Evolutionary conservation across 2,797 vertebrate genomes (phyloP), one percentile per base, ranked within the genome.

Genomic region (Artibeus lituratus): DNA sequence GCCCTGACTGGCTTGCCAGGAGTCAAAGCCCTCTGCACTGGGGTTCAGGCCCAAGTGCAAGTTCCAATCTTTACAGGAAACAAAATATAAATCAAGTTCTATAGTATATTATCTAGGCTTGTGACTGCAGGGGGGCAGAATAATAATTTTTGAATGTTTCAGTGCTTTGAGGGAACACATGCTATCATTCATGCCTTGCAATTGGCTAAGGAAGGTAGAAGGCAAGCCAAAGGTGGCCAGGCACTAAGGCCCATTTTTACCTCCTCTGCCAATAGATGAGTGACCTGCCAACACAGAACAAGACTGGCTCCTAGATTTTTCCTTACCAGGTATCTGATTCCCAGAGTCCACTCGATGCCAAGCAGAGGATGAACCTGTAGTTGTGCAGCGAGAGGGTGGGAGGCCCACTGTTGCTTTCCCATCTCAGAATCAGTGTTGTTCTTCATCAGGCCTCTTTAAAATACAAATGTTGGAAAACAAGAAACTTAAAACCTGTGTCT

Each of bases 151-250:
- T 24, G 39, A 53, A 21, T 19, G 32, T 9, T 44, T 7, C 8
- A 16, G 35, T 4, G 12, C 32, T 49, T 44, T 6, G 0, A 35
- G 24, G 32, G 37, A 29, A 32, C 32, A 32, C 65, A 29, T 1
- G 22, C 24, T 5, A 2, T 12, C 18, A 1, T 76, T 49, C 18
- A 57, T 18, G 4, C 47, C 77, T 57, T 15, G 32, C n/a, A 37
- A 5, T 11, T 29, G 9, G 11, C 18, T 35, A 62, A 62, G 53
- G 62, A 76, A 35, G 59, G 51, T 12, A 73, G 49, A 65, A 55
- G 57, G 29, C 0, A 3, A 62, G 53, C 14, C 1, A 4, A 11
- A 19, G 0, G 37, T 4, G 22, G 65, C 39, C 2, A 3, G 32
- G 10, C 32, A 53, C 14, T 3, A 3, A 47, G 18, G 19, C 19